phyloP scores from a whole-genome alignment of 2,888 invertebrate genomes.

The Lathronympha strigana region DNA sequence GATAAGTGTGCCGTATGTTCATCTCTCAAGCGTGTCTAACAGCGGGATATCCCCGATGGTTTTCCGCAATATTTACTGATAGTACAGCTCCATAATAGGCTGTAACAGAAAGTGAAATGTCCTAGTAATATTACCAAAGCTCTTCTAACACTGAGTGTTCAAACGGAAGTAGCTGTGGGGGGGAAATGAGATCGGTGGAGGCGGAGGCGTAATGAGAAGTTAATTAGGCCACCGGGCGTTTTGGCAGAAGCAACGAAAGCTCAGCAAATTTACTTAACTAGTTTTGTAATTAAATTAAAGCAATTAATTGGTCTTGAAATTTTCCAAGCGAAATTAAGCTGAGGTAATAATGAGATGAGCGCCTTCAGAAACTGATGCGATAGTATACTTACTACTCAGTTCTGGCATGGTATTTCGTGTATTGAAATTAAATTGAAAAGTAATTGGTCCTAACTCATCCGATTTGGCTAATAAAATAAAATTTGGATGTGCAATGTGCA shows the following conservation, averaged over 20 bases:
- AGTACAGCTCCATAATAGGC: conserved; percentile 25
- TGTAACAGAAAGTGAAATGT: conserved; percentile 23
- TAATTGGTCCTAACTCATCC: too few relatives aligned
- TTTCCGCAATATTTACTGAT: conserved; percentile 31
- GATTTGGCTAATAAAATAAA: too few relatives aligned
- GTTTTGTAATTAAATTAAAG: neutral
- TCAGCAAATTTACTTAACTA: conserved; percentile 1
- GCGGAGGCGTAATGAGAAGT: conserved; percentile 10
- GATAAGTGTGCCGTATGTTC: conserved; percentile 24
- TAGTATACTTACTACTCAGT: neutral
- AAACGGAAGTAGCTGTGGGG: conserved; percentile 9
- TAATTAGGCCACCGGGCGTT: conserved; percentile 12
- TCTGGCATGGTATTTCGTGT: neutral
- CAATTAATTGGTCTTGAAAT: neutral
- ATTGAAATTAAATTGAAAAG: neutral
- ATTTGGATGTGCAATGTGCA: too few relatives aligned
- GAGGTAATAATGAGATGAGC: neutral
- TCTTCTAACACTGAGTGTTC: neutral
- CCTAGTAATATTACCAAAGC: neutral
- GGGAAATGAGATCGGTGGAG: conserved; percentile 17
- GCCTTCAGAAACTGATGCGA: neutral
- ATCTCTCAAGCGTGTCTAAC: conserved; percentile 5
- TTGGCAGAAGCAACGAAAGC: conserved; percentile 8
- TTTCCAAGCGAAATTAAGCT: neutral
- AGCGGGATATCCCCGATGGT: conserved; percentile 32